Base-by-base conservation (phyloP, 2,888 invertebrate genomes). In the Teinopalpus imperialis region DNA sequence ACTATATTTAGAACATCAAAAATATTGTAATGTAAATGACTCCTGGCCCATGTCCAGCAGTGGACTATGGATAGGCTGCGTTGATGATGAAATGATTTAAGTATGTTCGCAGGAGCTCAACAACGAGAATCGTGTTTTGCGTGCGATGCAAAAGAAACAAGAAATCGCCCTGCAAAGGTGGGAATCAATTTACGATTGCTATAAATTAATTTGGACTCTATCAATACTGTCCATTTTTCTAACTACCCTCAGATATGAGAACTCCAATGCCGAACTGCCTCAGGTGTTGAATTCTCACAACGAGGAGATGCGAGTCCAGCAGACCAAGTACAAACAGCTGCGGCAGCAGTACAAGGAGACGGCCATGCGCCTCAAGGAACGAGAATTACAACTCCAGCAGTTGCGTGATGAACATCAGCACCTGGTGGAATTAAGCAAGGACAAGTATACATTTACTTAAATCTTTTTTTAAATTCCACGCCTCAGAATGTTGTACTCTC, bases 121-220 rank as follows among this genome's bases (percentile, higher is more conserved):
- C 57, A 86, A 93, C 65, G 96, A 96, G 72, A 96, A 96, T 68
- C 91, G 93, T 56, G 89, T 94, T 24, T 71, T 96, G 18, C 92
- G 93, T 57, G 94, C 93, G 2, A 76, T 95, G 24, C 95, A 95
- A 73, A 95, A 94, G 67, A 91, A 95, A 36, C 95, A 95, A 62
- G 95, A 95, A 62, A 91, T 92, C 47, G 95, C 95, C 0, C 74
- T 96, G 37, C 92, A 92, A 56, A 93, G 93, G 88, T 92, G 67
- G 7, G 29, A 7, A 1, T 23, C 24, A 24, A 24, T n/a, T 24
- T 24, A 2, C n/a, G n/a, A n/a, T n/a, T n/a, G n/a, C n/a, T n/a
- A n/a, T n/a, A 7, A 8, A 24, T 2, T 8, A 7, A 7, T 24
- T n/a, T 8, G 24, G 8, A 2, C 2, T 3, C 2, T 24, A 8